A percentile compares a stretch with the other conserved stretches of the same genome.
These are phyloP conservation scores for Dysmachus trigonus DNA, from an alignment of 2,888 invertebrate species.

Conservation along the genomic window DNA sequence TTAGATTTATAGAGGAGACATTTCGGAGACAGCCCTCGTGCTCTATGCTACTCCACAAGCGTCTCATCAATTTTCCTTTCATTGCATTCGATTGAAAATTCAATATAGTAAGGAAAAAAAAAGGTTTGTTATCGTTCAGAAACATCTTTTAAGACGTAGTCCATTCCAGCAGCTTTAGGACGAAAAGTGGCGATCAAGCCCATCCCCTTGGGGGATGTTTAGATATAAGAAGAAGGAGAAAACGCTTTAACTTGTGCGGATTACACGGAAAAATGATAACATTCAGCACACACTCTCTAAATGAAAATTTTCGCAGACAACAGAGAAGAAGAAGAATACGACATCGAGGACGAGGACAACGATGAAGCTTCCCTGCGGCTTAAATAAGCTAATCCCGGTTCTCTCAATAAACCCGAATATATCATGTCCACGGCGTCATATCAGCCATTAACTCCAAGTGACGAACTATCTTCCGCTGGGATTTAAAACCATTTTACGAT, in stretches of 20 bases:
- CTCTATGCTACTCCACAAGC: background rate
- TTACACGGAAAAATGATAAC: background rate
- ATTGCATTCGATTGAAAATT: background rate
- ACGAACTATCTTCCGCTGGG: constrained; percentile 32
- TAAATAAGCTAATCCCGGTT: constrained; percentile 18
- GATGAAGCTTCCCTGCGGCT: background rate
- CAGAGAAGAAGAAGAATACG: background rate
- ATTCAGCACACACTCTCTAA: background rate
- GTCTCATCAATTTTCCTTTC: background rate
- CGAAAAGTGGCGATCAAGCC: background rate
- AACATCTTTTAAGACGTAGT: background rate
- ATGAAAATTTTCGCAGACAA: constrained; percentile 16
- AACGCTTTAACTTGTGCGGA: background rate
- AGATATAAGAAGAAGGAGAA: background rate
- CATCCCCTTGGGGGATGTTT: background rate
- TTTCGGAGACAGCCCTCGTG: background rate
- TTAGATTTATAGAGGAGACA: background rate
- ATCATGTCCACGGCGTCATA: constrained; percentile 32
- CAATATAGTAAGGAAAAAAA: background rate
- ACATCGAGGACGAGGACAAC: background rate
- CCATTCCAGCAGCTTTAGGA: background rate
- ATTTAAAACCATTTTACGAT: constrained; percentile 35
- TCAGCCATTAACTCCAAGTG: constrained; percentile 31
- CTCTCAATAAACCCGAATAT: constrained; percentile 30
- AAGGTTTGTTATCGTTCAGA: background rate